Percentiles rank a stretch among this genome's conserved stretches.
phyloP scores from a whole-genome alignment of 2,888 invertebrate genomes.

The Drosophila ustulata region DNA sequence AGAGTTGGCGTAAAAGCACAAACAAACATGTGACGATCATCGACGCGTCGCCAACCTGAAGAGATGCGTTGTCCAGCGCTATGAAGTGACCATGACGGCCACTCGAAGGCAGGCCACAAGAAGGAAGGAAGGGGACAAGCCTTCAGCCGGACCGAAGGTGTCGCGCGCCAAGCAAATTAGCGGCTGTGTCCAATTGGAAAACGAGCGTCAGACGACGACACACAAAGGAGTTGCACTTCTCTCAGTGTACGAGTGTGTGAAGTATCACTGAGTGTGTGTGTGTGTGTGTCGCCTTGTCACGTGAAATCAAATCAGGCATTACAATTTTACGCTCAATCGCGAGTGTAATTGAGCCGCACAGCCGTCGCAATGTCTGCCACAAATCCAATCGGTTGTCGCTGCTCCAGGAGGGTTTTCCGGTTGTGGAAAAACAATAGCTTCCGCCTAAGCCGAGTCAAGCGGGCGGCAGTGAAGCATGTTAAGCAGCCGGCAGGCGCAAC shows the following conservation, averaged over 20 bases:
- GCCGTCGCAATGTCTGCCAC: slow-evolving; percentile 75
- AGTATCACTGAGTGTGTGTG: slow-evolving; percentile 13
- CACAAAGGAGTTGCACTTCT: slow-evolving; percentile 13
- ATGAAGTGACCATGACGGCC: slow-evolving; percentile 74
- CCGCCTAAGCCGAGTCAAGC: slow-evolving; percentile 47
- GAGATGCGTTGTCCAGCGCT: slow-evolving; percentile 60
- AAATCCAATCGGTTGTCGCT: slow-evolving; percentile 69
- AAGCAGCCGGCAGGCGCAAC: slow-evolving; percentile 74
- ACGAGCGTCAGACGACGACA: slow-evolving; percentile 56
- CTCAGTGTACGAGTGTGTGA: slow-evolving; percentile 7
- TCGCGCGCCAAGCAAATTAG: slow-evolving; percentile 82
- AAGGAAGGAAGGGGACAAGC: slow-evolving; percentile 16
- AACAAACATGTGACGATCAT: slow-evolving; percentile 56
- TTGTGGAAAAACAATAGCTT: slow-evolving; percentile 65
- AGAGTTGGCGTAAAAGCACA: slow-evolving; percentile 36
- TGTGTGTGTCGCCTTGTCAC: slow-evolving; percentile 67
- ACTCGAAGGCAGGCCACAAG: slow-evolving; percentile 3
- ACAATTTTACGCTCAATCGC: slow-evolving; percentile 85
- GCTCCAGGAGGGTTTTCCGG: slow-evolving; percentile 57
- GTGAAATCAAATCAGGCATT: slow-evolving; percentile 82
- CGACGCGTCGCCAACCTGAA: slow-evolving; percentile 33
- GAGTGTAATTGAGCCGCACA: slow-evolving; percentile 83
- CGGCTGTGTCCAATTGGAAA: slow-evolving; percentile 82
- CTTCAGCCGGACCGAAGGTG: slow-evolving; percentile 58
- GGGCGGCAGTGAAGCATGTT: slow-evolving; percentile 50